A percentile compares a stretch with the other conserved stretches of the same genome.
These are phyloP conservation scores for Agrypnia vestita DNA, from an alignment of 1,140 invertebrate species.

Conservation along the genomic window DNA sequence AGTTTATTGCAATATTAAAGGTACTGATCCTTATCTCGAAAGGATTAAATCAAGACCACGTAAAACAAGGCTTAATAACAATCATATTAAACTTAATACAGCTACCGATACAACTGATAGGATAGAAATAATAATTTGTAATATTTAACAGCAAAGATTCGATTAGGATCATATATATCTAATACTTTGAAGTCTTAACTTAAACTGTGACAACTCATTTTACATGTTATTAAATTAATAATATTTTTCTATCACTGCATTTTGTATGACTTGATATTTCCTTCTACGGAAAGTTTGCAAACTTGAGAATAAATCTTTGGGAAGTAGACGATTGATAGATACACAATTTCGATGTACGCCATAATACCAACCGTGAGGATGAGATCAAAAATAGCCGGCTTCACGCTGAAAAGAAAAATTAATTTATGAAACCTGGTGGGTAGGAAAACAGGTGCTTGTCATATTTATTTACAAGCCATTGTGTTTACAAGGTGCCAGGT, in stretches of 20 bases:
- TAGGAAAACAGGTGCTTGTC: too few relatives aligned
- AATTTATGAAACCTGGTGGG: background rate
- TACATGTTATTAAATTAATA: background rate
- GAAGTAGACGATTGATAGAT: slow-evolving; percentile 86
- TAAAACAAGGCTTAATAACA: too few relatives aligned
- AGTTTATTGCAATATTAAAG: too few relatives aligned
- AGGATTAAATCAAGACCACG: too few relatives aligned
- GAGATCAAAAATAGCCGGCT: slow-evolving; percentile 97
- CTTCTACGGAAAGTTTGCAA: slow-evolving; percentile 50
- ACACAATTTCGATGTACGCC: slow-evolving; percentile 87
- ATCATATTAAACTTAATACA: too few relatives aligned
- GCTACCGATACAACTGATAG: too few relatives aligned
- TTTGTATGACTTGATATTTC: slow-evolving; percentile 51
- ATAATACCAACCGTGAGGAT: slow-evolving; percentile 91
- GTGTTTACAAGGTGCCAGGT: too few relatives aligned
- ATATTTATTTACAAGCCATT: too few relatives aligned
- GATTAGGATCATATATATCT: background rate
- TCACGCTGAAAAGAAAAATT: slow-evolving; percentile 82
- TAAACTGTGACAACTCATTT: slow-evolving; percentile 7
- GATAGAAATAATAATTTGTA: too few relatives aligned
- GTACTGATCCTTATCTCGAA: too few relatives aligned
- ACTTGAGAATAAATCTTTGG: slow-evolving; percentile 70
- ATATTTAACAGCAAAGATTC: too few relatives aligned
- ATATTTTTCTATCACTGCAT: slow-evolving; percentile 41
- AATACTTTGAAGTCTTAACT: slow-evolving; percentile 8